These are phyloP conservation scores for Babylonia areolata DNA, from an alignment of 1,140 invertebrate species.

Conservation along the genomic window DNA sequence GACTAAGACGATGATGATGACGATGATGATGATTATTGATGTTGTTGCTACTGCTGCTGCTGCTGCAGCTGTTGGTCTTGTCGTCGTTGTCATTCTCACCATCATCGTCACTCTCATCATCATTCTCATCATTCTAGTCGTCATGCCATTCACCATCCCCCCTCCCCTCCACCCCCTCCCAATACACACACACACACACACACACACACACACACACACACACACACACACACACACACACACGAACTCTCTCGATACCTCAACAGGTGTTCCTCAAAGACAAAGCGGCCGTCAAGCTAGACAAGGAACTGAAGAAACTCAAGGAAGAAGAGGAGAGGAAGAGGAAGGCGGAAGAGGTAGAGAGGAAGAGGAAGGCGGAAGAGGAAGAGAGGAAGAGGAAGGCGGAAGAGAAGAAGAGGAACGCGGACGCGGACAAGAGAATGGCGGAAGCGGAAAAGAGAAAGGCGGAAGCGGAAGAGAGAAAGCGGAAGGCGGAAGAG, in stretches of 20 bases:
- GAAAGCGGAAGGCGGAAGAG: background rate
- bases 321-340: conserved; percentile 25
- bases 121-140: too few species aligned
- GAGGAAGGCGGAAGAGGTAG: conserved; percentile 20
- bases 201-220: too few species aligned
- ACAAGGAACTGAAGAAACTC: conserved; percentile 26
- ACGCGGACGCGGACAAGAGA: too few species aligned
- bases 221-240: too few species aligned
- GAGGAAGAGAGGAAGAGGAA: background rate
- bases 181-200: background rate
- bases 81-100: too few species aligned
- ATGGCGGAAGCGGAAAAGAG: background rate
- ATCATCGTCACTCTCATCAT: too few species aligned
- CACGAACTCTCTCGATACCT: too few species aligned
- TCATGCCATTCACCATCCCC: too few species aligned
- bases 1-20: too few species aligned
- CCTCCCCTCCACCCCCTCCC: conserved; percentile 10
- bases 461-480: background rate
- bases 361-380: background rate
- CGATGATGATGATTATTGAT: too few species aligned
- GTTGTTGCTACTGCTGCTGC: too few species aligned
- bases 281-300: conserved; percentile 35
- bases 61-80: too few species aligned
- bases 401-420: background rate
- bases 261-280: conserved; percentile 55